phyloP scores from a whole-genome alignment of 1,140 invertebrate genomes.

The Tetramorium alpestre region DNA sequence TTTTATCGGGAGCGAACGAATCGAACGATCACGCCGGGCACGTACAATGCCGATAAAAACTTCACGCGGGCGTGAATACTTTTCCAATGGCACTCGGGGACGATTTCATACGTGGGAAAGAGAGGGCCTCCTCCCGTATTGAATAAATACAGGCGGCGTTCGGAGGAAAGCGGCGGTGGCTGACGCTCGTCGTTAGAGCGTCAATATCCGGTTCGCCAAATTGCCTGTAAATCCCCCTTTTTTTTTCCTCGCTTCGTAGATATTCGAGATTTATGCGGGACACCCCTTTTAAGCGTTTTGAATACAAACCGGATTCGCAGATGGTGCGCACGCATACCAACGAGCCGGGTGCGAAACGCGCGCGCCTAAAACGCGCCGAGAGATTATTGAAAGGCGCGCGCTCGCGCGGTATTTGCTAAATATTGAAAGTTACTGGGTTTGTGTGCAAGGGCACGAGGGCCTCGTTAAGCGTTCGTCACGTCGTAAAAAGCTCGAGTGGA shows the following conservation, averaged over 20 bases:
- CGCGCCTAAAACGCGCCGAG: neutral
- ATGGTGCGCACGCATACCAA: constrained; percentile 49
- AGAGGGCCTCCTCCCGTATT: neutral
- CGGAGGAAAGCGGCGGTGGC: neutral
- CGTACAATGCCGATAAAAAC: constrained; percentile 44
- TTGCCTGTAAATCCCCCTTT: constrained; percentile 44
- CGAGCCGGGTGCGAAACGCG: constrained; percentile 10
- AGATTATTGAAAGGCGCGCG: constrained; percentile 35
- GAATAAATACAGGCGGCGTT: constrained; percentile 22
- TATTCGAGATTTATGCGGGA: constrained; percentile 52
- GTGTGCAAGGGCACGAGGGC: neutral
- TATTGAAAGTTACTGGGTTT: constrained; percentile 33
- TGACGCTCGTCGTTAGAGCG: constrained; percentile 23
- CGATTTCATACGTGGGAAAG: neutral
- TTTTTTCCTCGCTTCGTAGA: constrained; percentile 26
- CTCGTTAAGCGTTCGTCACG: constrained; percentile 38
- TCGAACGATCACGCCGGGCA: constrained; percentile 7
- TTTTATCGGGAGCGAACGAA: constrained; percentile 40
- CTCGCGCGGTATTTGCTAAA: constrained; percentile 21
- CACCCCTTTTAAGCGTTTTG: constrained; percentile 47
- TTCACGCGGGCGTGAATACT: constrained; percentile 33
- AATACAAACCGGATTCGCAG: constrained; percentile 67
- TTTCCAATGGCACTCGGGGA: neutral
- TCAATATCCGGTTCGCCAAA: constrained; percentile 47
- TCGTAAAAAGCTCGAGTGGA: constrained; percentile 9